Base-by-base conservation (phyloP, 2,113 vertebrate genomes). In the Chaetura pelagica region DNA sequence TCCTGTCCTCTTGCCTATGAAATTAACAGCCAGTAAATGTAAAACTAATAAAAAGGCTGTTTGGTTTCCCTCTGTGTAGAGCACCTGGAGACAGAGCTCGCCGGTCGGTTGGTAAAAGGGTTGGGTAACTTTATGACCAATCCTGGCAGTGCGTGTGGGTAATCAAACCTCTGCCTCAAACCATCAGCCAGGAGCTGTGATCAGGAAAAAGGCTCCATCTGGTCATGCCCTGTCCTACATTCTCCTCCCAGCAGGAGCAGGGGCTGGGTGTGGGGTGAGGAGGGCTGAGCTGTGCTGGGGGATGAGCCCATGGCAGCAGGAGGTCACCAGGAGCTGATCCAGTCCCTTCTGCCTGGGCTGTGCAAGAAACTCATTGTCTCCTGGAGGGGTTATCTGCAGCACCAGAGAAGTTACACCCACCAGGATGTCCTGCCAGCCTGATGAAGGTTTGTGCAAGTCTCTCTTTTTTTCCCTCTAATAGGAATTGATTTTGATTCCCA, bases 11-110 rank as follows among this genome's bases (percentile, higher is more conserved):
- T 23, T 15, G 44, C 78, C 86, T 30, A 7, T 74, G 42, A 94
- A 92, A 91, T 97, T 88, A 90, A 86, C 9, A n/a, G 48, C 24
- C 74, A 29, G 80, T 54, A 87, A 44, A 96, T 91, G 42, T 79
- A 72, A 72, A 75, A 52, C 52, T 52, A 42, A 30, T 64, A 49
- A 40, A 80, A 89, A 30, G 9, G 30, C 48, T 35, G 40, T 35
- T 83, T 68, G 66, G 54, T 79, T 77, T 93, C 46, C 44, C n/a
- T n/a, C 63, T 49, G 12, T 4, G 75, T 18, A 35, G 34, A 84
- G 81, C 54, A 26, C 18, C 66, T 11, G 1, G 48, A 72, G 44
- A 17, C 64, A 75, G 49, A 22, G 6, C 54, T 24, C 6, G 55
- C 49, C 8, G 64, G 20, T n/a, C 17, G 18, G 1, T 22, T 40